Evolutionary conservation across 2,113 vertebrate species (phyloP).

Genomic region (Apteryx owenii): DNA sequence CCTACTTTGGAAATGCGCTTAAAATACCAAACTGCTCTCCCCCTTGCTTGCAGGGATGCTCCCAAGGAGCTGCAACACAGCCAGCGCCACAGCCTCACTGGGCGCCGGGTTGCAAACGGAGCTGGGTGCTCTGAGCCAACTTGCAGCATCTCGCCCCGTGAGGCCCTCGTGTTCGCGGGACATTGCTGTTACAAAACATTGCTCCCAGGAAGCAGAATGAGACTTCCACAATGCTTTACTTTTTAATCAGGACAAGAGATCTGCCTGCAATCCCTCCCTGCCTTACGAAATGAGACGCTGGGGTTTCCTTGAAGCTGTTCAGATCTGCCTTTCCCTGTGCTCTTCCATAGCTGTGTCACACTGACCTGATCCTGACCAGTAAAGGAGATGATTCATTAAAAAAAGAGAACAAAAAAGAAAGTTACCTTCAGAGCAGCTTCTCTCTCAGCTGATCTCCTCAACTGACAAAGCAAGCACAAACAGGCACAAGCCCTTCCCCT

Average conservation of each 20-base stretch:
- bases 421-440: constrained; percentile 6
- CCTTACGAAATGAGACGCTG: background rate
- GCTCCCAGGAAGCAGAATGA: background rate
- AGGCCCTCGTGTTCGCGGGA: rapidly evolving
- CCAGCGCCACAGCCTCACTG: rapidly evolving
- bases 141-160: rapidly evolving
- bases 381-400: background rate
- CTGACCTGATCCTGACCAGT: background rate
- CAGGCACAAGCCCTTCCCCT: background rate
- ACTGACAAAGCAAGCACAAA: background rate
- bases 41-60: background rate
- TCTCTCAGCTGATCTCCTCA: background rate
- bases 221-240: too few relatives aligned
- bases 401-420: background rate
- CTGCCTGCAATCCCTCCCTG: background rate
- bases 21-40: background rate
- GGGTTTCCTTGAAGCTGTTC: rapidly evolving
- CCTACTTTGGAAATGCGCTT: background rate
- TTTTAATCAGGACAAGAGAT: background rate
- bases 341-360: rapidly evolving
- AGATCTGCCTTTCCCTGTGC: background rate
- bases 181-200: rapidly evolving
- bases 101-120: background rate
- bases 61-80: background rate
- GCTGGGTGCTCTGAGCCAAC: rapidly evolving